Base-by-base conservation (phyloP, 37 sponge, comb jelly and placozoan species). In the Corticium candelabrum region DNA sequence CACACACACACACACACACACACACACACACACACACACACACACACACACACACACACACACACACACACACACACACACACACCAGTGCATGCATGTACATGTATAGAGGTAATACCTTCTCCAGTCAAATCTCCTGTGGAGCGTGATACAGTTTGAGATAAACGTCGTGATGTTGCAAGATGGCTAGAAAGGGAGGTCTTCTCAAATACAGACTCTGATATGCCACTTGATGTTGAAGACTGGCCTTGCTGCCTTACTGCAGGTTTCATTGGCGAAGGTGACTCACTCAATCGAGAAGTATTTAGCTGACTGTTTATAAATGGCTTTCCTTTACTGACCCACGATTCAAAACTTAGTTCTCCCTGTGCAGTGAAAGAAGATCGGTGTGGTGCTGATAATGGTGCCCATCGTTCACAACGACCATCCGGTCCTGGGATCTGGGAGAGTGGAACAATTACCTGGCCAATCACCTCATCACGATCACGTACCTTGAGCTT, bases 401-500 rank as follows among this genome's bases (percentile, higher is more conserved):
- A 50, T 11, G 62, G 62, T 11, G 62, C 21, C 62, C 62, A 50
- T 11, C 62, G 62, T 21, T 11, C 62, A 27, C 62, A 21, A 50
- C 62, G 62, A 50, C 21, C 21, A 11, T 50, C 21, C 62, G 11
- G 15, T 21, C 15, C 40, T 30, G 76, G 67, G 27, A 86, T 38
- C 1, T 76, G 2, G 33, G 37, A 3, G 0, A 88, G 31, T 15
- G 68, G 75, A 27, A 91, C 30, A 32, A 40, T 34, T n/a, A 86
- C 80, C 1, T 74, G 68, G 11, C 93, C 93, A 1, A 92, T 76
- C 31, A 80, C 79, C 76, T 85, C 80, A 1, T 87, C 89, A 40
- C 83, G 82, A 67, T 92, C 93, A 29, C 82, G 81, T 0, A 92
- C 82, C 68, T 88, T 92, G 80, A 92, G 88, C 77, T 83, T 88